phyloP scores from a whole-genome alignment of 2,888 invertebrate species.

The Philopedon plagiatum region DNA sequence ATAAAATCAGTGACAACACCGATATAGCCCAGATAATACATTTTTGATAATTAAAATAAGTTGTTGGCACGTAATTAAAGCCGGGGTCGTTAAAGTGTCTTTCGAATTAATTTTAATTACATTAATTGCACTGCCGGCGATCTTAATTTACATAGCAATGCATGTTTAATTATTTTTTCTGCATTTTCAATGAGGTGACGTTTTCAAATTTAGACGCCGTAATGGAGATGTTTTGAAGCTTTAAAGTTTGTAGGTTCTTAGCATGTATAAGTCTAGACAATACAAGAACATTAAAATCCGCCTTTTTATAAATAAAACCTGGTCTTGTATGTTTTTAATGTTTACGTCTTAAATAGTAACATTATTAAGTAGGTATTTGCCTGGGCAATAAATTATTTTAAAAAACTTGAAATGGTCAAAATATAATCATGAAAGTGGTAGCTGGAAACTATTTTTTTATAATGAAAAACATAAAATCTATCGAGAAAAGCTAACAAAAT shows the following conservation, averaged over 20 bases:
- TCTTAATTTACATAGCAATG: conserved; percentile 56
- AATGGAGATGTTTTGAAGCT: conserved; percentile 24
- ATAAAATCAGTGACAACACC: conserved; percentile 2
- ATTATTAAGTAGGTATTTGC: no score
- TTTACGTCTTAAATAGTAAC: no score
- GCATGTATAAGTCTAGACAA: neutral
- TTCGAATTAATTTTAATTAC: conserved; percentile 56
- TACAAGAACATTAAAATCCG: no score
- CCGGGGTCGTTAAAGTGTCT: conserved; percentile 51
- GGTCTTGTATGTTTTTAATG: no score
- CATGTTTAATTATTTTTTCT: conserved; percentile 55
- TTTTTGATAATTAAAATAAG: conserved; percentile 50
- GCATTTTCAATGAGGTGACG: conserved; percentile 51
- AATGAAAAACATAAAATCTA: no score
- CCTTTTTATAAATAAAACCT: no score
- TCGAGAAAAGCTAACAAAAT: no score
- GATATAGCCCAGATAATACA: neutral
- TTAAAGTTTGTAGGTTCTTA: neutral
- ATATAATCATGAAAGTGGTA: no score
- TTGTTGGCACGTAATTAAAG: conserved; percentile 54
- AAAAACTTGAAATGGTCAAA: no score
- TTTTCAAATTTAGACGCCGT: conserved; percentile 13
- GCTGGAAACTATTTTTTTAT: no score
- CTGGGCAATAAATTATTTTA: no score
- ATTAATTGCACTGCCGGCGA: conserved; percentile 55